phyloP scores from a whole-genome alignment of 2,888 invertebrate genomes.

The Papilio elwesi region DNA sequence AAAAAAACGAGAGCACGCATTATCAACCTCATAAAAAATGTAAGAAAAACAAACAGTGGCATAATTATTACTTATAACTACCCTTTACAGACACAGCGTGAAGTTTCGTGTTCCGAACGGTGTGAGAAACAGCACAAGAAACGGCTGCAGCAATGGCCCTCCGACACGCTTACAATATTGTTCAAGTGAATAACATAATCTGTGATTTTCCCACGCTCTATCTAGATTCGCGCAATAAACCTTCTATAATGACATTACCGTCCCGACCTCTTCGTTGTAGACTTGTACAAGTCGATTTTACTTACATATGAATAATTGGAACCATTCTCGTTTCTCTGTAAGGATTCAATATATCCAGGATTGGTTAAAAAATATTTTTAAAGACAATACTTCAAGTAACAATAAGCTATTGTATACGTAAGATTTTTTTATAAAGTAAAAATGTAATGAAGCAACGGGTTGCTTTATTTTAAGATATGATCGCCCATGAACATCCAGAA shows the following conservation, averaged over 20 bases:
- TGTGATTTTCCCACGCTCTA: constrained; percentile 29
- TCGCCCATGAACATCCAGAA: too few relatives aligned
- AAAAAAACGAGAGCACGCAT: background rate
- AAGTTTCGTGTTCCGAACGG: background rate
- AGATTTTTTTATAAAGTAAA: too few relatives aligned
- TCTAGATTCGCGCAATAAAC: constrained; percentile 29
- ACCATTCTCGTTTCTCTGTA: too few relatives aligned
- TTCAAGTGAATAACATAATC: constrained; percentile 31
- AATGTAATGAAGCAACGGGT: too few relatives aligned
- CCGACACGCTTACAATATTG: constrained; percentile 16
- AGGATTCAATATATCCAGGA: too few relatives aligned
- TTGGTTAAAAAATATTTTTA: too few relatives aligned
- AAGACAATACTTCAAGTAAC: too few relatives aligned
- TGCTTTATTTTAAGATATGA: too few relatives aligned
- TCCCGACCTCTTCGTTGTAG: background rate
- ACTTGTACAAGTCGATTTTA: background rate
- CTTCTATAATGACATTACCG: constrained; percentile 24
- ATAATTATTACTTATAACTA: background rate
- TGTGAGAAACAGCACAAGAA: constrained; percentile 8
- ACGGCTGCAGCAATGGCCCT: background rate
- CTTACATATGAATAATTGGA: too few relatives aligned
- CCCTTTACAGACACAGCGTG: background rate
- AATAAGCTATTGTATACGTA: too few relatives aligned
- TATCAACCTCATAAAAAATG: too few relatives aligned
- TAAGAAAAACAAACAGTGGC: background rate